A percentile compares a stretch with the other conserved stretches of the same genome.
phyloP scores from a whole-genome alignment of 2,888 invertebrate species.

The Corbicula japonica region DNA sequence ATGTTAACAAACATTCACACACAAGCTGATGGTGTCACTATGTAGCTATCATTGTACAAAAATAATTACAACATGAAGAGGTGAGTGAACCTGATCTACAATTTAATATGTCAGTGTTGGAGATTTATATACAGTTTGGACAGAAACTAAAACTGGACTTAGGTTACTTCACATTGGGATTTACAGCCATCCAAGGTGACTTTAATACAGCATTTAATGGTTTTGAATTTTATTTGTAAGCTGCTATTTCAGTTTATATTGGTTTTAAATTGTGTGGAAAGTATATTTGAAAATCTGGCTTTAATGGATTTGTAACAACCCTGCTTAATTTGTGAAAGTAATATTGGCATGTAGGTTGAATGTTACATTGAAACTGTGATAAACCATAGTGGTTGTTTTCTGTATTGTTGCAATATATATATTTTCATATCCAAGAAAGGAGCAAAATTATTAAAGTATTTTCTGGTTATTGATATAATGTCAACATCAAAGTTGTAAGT shows the following conservation, averaged over 20 bases:
- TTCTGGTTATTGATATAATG: no score
- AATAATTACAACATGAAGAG: conserved; percentile 1
- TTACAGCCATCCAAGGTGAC: conserved; percentile 3
- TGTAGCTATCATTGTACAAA: background rate
- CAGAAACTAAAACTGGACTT: no score
- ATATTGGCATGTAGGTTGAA: background rate
- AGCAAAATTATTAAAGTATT: no score
- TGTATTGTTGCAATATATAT: no score
- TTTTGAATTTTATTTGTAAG: background rate
- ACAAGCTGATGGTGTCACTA: background rate
- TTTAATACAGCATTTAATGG: conserved; percentile 14
- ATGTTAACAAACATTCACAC: conserved; percentile 14
- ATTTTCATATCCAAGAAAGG: no score
- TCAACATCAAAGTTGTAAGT: no score
- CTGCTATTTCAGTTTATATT: background rate
- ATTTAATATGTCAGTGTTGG: background rate
- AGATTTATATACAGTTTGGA: conserved; percentile 14
- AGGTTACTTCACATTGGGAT: background rate
- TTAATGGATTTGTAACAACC: background rate
- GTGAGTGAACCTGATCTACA: background rate
- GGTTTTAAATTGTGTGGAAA: background rate
- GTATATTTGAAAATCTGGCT: background rate
- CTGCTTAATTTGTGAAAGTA: background rate
- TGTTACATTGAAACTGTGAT: background rate
- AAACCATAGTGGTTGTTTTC: no score